Evolutionary conservation across 2,113 vertebrate species (phyloP).

Genomic region (Phycodurus eques): DNA sequence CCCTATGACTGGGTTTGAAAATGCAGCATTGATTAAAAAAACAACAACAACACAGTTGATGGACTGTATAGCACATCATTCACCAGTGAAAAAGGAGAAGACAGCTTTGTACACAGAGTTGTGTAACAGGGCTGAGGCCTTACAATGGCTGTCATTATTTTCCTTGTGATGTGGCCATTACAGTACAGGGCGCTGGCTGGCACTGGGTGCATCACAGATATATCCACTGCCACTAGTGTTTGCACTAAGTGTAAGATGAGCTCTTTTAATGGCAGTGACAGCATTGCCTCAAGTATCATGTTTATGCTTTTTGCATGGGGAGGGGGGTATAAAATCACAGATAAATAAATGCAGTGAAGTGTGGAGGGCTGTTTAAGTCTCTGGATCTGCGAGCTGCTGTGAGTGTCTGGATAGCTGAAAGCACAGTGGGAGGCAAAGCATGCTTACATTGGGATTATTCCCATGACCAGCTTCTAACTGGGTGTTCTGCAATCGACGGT

Average conservation of each 20-base stretch:
- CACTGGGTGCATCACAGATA: slow-evolving; percentile 14
- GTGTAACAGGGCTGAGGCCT: slow-evolving; percentile 23
- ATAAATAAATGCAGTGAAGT: slow-evolving; percentile 9
- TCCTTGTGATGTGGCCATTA: slow-evolving; percentile 8
- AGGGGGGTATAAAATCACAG: slow-evolving; percentile 18
- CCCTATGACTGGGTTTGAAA: not conserved
- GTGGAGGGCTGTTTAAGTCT: not conserved
- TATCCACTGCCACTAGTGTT: not conserved
- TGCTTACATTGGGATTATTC: slow-evolving; percentile 70
- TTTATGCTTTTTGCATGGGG: not conserved
- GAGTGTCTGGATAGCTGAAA: slow-evolving; percentile 39
- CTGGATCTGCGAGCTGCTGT: slow-evolving; percentile 48
- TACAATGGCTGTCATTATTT: slow-evolving; percentile 50
- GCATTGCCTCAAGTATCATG: slow-evolving; percentile 9
- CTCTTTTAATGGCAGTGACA: slow-evolving; percentile 9
- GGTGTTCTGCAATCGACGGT: slow-evolving; percentile 37
- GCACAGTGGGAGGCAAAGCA: slow-evolving; percentile 60
- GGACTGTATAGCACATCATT: slow-evolving; percentile 6
- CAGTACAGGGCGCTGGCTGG: slow-evolving; percentile 32
- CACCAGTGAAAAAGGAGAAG: slow-evolving; percentile 30
- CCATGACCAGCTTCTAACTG: slow-evolving; percentile 63
- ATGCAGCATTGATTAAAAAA: slow-evolving; percentile 7
- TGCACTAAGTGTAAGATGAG: slow-evolving; percentile 17
- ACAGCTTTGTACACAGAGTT: slow-evolving; percentile 39
- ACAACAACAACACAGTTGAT: not conserved